Base-by-base conservation (phyloP, 2,797 vertebrate species). In the Sebastes trivittatus region DNA sequence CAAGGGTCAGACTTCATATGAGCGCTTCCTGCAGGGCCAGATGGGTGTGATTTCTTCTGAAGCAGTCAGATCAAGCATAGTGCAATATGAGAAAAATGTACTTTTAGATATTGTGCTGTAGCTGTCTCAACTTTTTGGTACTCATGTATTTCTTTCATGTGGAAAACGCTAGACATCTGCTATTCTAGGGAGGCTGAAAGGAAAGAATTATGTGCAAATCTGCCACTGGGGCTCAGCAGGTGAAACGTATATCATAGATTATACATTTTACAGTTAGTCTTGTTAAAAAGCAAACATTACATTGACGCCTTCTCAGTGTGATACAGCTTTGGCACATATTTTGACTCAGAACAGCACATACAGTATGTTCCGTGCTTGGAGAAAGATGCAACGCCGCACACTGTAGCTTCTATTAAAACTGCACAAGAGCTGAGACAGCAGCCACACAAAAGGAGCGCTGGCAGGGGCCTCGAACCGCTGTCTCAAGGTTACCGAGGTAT, bases 401-500 rank as follows among this genome's bases (percentile, higher is more conserved):
- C 54, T 56, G 36, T 56, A 81, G 55, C 23, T 72, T 87, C 88
- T 75, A 82, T 84, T 84, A 32, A 77, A 86, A 84, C 42, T 72
- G 75, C 54, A 73, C 56, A 63, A 66, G 70, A 73, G 52, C 83
- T 58, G 29, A 87, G 80, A 72, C 82, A 78, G 81, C 70, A 85
- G 81, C 71, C 79, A 63, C 81, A 91, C 70, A 66, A 85, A 84
- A 86, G 70, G 65, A 65, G 61, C 63, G 76, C 82, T 91, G 91
- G 88, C 90, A 90, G 77, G 67, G 81, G 80, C 83, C 82, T 91
- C 22, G 52, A 90, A 87, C 83, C 71, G 65, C 87, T 69, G 85
- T 89, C 85, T 93, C 93, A 95, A 95, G 94, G 95, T 95, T 93
- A 95, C 90, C 5, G 32, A 85, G 85, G 88, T 87, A 91, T 89